Evolutionary conservation across 2,888 invertebrate genomes (phyloP).

Genomic region (Portevinia maculata): DNA sequence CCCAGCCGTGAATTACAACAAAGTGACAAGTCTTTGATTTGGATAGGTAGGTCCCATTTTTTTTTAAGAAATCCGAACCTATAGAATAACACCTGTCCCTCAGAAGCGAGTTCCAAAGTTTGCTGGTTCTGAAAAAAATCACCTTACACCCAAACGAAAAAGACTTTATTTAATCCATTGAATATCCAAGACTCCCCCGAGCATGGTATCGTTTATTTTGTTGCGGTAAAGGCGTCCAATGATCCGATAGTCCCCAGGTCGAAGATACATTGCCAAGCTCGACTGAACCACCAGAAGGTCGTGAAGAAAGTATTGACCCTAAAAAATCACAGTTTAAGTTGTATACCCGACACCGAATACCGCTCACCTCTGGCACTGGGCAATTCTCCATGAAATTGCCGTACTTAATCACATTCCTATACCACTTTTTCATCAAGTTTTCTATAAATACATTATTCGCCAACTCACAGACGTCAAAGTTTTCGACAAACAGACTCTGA

Average conservation of each 20-base stretch:
- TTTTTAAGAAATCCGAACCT: too few relatives aligned
- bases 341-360: background rate
- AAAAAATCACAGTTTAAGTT: too few relatives aligned
- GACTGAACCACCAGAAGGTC: slow-evolving; percentile 37
- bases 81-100: too few relatives aligned
- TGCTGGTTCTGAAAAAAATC: too few relatives aligned
- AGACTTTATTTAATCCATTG: slow-evolving; percentile 45
- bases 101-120: too few relatives aligned
- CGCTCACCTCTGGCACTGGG: slow-evolving; percentile 59
- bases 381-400: slow-evolving; percentile 71
- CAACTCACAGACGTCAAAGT: slow-evolving; percentile 76
- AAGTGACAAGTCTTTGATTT: too few relatives aligned
- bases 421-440: slow-evolving; percentile 65
- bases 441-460: slow-evolving; percentile 57
- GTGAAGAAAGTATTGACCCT: slow-evolving; percentile 55
- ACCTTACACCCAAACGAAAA: too few relatives aligned
- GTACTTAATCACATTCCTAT: slow-evolving; percentile 57
- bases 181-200: slow-evolving; percentile 26
- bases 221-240: slow-evolving; percentile 28
- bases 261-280: slow-evolving; percentile 50
- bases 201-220: slow-evolving; percentile 22
- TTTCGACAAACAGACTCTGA: slow-evolving; percentile 76
- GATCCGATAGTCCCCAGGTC: slow-evolving; percentile 57
- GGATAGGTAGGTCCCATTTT: too few relatives aligned
- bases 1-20: too few relatives aligned